These are phyloP conservation scores for Steatornis caripensis DNA, from an alignment of 2,113 vertebrate species.

Conservation along the genomic window DNA sequence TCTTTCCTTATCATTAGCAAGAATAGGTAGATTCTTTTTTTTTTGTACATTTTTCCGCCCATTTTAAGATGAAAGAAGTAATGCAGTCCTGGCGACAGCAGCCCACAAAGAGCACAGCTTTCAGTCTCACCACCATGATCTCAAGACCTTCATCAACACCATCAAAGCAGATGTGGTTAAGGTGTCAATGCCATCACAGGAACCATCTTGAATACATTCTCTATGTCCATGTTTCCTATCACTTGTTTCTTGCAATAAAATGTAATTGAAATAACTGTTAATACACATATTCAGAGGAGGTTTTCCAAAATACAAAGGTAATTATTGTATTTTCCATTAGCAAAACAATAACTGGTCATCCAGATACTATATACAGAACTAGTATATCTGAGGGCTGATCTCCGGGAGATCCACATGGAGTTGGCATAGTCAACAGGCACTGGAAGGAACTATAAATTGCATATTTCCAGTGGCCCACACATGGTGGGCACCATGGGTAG, in stretches of 20 bases:
- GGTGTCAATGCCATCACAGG: background rate
- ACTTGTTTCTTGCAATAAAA: background rate
- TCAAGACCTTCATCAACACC: background rate
- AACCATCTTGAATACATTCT: background rate
- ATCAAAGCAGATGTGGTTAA: background rate
- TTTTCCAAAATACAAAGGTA: background rate
- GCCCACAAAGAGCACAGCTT: background rate
- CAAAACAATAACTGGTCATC: background rate
- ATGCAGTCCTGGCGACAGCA: background rate
- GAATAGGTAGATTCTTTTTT: background rate
- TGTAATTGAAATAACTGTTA: background rate
- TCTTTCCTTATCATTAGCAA: background rate
- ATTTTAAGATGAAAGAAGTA: background rate
- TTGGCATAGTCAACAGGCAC: background rate
- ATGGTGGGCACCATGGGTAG: background rate
- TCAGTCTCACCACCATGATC: background rate
- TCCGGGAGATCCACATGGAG: background rate
- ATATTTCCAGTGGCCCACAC: background rate
- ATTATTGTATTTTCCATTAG: background rate
- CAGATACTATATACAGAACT: background rate
- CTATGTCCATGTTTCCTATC: background rate
- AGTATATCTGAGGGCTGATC: background rate
- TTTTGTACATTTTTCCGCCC: background rate
- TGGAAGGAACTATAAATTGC: background rate
- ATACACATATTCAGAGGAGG: background rate